Conservation (phyloP, 37 sponge, comb jelly and placozoan species). For the Mnemiopsis leidyi region DNA sequence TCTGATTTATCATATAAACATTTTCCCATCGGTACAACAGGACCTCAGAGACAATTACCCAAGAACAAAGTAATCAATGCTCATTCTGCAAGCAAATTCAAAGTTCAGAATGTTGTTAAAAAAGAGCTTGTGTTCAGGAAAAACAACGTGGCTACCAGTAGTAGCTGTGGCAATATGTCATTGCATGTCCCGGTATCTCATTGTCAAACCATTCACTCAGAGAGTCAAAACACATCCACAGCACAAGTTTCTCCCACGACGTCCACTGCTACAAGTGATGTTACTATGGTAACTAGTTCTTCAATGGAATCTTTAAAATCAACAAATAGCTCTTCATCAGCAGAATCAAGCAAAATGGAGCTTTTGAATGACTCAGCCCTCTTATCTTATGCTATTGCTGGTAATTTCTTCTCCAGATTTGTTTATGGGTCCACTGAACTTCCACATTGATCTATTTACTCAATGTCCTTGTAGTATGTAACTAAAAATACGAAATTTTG, state of each 20-base stretch:
- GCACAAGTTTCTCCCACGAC: not conserved
- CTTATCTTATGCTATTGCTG: conserved; percentile 52
- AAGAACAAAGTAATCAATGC: not conserved
- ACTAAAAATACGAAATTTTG: not conserved
- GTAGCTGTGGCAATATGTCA: too few relatives aligned
- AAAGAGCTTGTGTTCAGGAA: too few relatives aligned
- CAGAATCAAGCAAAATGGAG: conserved; percentile 13
- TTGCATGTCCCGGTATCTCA: too few relatives aligned
- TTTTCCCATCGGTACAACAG: not conserved
- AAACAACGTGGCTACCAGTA: too few relatives aligned
- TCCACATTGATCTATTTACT: not conserved
- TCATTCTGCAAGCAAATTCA: not conserved
- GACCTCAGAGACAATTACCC: not conserved
- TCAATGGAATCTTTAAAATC: conserved; percentile 18
- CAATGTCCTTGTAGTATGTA: not conserved
- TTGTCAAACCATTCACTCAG: too few relatives aligned
- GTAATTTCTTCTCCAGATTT: not conserved
- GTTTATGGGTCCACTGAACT: too few relatives aligned
- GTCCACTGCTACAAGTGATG: not conserved
- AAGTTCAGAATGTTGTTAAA: too few relatives aligned
- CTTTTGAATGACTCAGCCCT: conserved; percentile 42
- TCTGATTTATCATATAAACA: not conserved
- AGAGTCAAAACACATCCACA: too few relatives aligned
- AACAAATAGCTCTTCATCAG: not conserved
- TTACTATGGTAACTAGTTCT: conserved; percentile 1